Conservation (phyloP, 2,888 invertebrate genomes). For the Argyresthia goedartella region DNA sequence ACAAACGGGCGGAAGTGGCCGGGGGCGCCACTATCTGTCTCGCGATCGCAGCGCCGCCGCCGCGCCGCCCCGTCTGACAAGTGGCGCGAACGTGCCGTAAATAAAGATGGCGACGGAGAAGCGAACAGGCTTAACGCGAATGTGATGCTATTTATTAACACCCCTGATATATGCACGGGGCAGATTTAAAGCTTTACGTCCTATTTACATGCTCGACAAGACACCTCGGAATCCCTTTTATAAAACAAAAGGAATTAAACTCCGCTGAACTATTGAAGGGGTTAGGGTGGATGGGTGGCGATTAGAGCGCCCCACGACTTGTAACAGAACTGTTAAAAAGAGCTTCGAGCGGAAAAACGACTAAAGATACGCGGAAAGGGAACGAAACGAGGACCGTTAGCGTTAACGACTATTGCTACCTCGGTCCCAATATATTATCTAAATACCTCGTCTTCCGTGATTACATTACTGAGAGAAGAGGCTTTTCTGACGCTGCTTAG, state of each 20-base stretch:
- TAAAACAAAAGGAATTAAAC: too few species aligned
- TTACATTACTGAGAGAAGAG: conserved; percentile 22
- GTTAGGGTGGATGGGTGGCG: background rate
- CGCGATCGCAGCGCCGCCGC: conserved; percentile 25
- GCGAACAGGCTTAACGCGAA: conserved; percentile 31
- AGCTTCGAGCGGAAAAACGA: conserved; percentile 30
- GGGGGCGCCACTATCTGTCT: conserved; percentile 38
- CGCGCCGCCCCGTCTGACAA: conserved; percentile 23
- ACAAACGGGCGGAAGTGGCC: conserved; percentile 52
- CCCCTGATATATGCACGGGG: background rate
- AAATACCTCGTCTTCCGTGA: conserved; percentile 45
- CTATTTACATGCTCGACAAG: background rate
- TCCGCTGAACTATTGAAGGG: conserved; percentile 1
- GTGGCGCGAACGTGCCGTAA: conserved; percentile 52
- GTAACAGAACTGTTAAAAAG: conserved; percentile 30
- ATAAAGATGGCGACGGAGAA: conserved; percentile 44
- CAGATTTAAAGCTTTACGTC: background rate
- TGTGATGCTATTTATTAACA: conserved; percentile 28
- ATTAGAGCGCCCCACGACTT: conserved; percentile 5
- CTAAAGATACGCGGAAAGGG: conserved; percentile 22
- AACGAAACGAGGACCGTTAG: conserved; percentile 41
- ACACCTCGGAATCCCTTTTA: too few species aligned
- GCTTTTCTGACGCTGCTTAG: conserved; percentile 16
- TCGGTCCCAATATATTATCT: conserved; percentile 36
- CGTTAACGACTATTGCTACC: conserved; percentile 50